phyloP scores from a whole-genome alignment of 2,888 invertebrate genomes.

The Kuschelorhynchus macadamiae region DNA sequence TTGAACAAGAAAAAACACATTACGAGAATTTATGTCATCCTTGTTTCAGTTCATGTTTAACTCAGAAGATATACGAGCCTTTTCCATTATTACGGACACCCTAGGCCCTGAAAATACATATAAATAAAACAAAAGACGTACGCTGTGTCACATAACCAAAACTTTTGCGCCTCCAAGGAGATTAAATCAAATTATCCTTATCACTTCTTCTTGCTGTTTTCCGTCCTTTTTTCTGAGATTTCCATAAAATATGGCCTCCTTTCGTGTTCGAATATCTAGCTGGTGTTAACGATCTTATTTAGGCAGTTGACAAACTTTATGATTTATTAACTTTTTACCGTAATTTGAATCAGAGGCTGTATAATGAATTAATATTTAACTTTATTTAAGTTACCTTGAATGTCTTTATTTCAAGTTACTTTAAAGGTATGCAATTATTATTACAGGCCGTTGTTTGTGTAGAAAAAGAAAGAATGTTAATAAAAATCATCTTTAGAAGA shows the following conservation, averaged over 20 bases:
- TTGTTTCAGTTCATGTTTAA: too few relatives aligned
- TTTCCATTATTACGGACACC: conserved; percentile 32
- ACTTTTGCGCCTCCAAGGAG: conserved; percentile 44
- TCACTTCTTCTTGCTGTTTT: conserved; percentile 32
- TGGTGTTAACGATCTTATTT: conserved; percentile 32
- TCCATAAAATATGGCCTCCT: conserved; percentile 37
- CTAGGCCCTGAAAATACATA: conserved; percentile 19
- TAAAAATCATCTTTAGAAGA: too few relatives aligned
- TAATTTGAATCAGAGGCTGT: background rate
- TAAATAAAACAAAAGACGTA: conserved; percentile 41
- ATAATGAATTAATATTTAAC: background rate
- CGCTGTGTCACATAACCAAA: conserved; percentile 37
- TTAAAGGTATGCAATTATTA: too few relatives aligned
- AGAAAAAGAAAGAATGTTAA: too few relatives aligned
- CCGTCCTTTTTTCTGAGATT: conserved; percentile 30
- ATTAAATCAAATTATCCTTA: conserved; percentile 48
- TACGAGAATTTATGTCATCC: too few relatives aligned
- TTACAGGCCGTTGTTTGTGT: too few relatives aligned
- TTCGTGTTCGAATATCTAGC: conserved; percentile 30
- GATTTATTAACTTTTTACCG: too few relatives aligned
- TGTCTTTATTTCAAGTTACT: background rate
- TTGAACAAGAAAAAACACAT: too few relatives aligned
- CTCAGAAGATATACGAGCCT: conserved; percentile 22
- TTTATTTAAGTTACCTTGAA: background rate
- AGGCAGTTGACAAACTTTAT: conserved; percentile 36